These are phyloP conservation scores for Polymixis lichenea DNA, from an alignment of 2,888 invertebrate species.

Conservation along the genomic window DNA sequence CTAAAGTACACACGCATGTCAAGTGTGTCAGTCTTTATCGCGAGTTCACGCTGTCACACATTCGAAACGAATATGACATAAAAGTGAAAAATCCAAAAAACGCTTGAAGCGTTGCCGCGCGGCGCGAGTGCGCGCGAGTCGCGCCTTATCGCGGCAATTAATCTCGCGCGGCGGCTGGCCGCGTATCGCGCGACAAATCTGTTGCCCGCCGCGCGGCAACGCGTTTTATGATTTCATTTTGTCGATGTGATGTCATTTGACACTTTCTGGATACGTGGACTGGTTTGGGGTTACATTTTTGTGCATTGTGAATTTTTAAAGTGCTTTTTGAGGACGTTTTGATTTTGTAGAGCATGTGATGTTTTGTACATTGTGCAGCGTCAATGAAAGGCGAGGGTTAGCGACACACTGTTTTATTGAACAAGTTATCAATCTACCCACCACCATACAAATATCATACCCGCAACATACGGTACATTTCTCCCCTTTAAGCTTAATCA, in stretches of 20 bases:
- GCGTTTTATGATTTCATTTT: conserved; percentile 83
- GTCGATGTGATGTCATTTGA: conserved; percentile 77
- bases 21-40: conserved; percentile 50
- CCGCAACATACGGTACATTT: no score
- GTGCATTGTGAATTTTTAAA: conserved; percentile 32
- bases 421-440: no score
- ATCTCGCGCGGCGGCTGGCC: conserved; percentile 74
- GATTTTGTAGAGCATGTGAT: no score
- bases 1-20: conserved; percentile 28
- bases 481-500: no score
- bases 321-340: neutral
- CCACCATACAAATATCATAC: no score
- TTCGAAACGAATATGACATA: conserved; percentile 66
- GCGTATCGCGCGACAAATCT: conserved; percentile 81
- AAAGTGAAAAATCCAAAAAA: conserved; percentile 69
- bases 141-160: conserved; percentile 81
- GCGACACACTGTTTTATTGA: no score
- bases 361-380: no score
- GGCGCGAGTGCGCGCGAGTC: conserved; percentile 44
- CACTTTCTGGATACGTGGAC: conserved; percentile 69
- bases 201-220: conserved; percentile 63
- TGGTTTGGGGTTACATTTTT: conserved; percentile 48
- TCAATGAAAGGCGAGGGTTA: no score
- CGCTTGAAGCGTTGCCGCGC: conserved; percentile 68
- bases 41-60: conserved; percentile 54